Conservation (phyloP, 2,888 invertebrate genomes). For the Ochropleura plecta region DNA sequence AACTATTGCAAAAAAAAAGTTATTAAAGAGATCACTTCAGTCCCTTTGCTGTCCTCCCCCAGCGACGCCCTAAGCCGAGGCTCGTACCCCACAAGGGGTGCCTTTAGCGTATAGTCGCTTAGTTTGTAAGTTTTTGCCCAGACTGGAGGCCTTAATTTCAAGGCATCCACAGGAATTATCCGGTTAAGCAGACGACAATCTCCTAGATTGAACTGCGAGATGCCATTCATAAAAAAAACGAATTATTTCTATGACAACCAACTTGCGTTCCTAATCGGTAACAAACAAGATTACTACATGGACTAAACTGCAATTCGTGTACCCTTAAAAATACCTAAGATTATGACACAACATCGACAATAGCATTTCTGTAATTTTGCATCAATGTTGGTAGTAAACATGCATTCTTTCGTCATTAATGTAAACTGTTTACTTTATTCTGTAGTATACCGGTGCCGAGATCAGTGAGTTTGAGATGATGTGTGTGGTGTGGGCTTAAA, state of each 20-base stretch:
- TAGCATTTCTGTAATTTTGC: conserved; percentile 38
- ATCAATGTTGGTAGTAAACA: conserved; percentile 43
- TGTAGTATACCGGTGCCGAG: neutral
- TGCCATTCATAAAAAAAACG: no score
- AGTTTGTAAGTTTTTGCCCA: no score
- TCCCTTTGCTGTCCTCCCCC: no score
- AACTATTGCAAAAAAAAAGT: no score
- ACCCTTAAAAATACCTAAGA: conserved; percentile 20
- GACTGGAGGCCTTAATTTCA: no score
- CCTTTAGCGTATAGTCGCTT: no score
- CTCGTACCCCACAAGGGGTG: no score
- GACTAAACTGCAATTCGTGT: neutral
- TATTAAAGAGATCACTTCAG: no score
- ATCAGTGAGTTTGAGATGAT: neutral
- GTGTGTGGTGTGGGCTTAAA: neutral
- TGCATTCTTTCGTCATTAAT: conserved; percentile 20
- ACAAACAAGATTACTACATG: neutral
- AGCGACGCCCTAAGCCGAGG: no score
- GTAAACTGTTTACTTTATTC: conserved; percentile 3
- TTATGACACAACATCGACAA: conserved; percentile 13
- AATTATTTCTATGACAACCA: neutral
- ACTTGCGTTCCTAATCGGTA: neutral
- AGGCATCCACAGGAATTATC: no score
- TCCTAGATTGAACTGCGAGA: no score
- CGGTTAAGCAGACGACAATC: no score